A percentile compares a stretch with the other conserved stretches of the same genome.
Conservation (phyloP, 2,888 invertebrate genomes). For the Dynastes tityus region DNA sequence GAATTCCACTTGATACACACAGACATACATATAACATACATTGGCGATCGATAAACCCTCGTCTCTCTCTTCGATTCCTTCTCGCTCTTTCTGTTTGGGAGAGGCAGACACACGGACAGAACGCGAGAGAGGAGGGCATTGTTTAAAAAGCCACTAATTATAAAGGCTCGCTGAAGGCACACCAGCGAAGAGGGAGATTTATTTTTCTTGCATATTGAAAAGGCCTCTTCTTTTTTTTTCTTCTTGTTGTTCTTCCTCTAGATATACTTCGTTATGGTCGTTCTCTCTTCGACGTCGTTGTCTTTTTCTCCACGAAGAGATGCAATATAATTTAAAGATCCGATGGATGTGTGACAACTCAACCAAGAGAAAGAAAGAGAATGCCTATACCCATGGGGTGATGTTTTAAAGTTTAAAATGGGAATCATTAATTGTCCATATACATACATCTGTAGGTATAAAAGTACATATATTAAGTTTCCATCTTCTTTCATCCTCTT, state of each 20-base stretch:
- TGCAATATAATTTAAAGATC: constrained; percentile 70
- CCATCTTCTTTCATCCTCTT: background rate
- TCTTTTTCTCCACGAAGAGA: too few relatives aligned
- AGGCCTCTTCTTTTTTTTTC: constrained; percentile 15
- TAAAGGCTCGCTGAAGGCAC: constrained; percentile 65
- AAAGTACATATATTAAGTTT: background rate
- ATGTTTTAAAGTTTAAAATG: constrained; percentile 40
- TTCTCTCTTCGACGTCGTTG: constrained; percentile 64
- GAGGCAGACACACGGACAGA: background rate
- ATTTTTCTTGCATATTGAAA: constrained; percentile 72
- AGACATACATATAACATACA: constrained; percentile 1
- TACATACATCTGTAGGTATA: constrained; percentile 11
- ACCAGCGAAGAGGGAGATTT: constrained; percentile 65
- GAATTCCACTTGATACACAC: constrained; percentile 19
- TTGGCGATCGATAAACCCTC: background rate
- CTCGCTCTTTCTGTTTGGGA: background rate
- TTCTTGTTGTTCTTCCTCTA: constrained; percentile 61
- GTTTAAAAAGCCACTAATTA: constrained; percentile 71
- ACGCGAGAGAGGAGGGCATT: constrained; percentile 61
- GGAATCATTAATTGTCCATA: constrained; percentile 29
- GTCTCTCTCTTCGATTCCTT: too few relatives aligned
- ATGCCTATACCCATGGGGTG: constrained; percentile 51
- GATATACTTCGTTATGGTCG: background rate
- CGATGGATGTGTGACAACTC: constrained; percentile 64
- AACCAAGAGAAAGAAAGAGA: constrained; percentile 49